Evolutionary conservation across 2,888 invertebrate genomes (phyloP).

Genomic region (Drosophila emarginata): DNA sequence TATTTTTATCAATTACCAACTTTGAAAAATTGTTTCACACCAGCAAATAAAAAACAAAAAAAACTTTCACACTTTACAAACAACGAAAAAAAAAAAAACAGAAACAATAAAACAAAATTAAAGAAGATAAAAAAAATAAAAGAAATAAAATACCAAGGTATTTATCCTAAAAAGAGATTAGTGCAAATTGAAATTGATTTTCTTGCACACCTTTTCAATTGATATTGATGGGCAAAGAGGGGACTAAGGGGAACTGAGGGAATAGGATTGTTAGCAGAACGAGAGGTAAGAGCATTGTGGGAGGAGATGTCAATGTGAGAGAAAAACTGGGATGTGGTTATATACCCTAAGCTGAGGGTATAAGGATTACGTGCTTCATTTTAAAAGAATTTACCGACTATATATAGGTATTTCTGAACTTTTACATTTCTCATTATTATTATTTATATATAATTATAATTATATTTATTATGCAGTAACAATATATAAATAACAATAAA

Average conservation of each 20-base stretch:
- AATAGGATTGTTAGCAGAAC: too few species aligned
- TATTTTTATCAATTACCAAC: conserved; percentile 38
- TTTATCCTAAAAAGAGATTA: conserved; percentile 46
- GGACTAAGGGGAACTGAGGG: background rate
- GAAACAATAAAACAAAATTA: background rate
- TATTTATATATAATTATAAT: too few species aligned
- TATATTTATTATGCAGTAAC: too few species aligned
- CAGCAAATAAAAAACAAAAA: background rate
- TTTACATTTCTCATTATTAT: too few species aligned
- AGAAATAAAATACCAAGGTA: conserved; percentile 6
- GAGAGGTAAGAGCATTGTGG: background rate
- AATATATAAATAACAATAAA: too few species aligned
- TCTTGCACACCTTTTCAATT: conserved; percentile 39
- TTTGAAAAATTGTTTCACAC: conserved; percentile 21
- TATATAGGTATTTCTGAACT: too few species aligned
- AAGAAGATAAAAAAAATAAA: background rate
- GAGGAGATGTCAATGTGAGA: too few species aligned
- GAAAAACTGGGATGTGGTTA: too few species aligned
- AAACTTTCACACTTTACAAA: background rate
- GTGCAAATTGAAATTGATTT: conserved; percentile 61
- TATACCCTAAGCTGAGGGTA: too few species aligned
- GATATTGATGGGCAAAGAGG: conserved; percentile 54
- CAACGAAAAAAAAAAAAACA: background rate
- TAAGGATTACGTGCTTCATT: too few species aligned
- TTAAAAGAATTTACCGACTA: too few species aligned